These are phyloP conservation scores for Phaethornis superciliosus DNA, from an alignment of 2,113 vertebrate species.

Conservation along the genomic window DNA sequence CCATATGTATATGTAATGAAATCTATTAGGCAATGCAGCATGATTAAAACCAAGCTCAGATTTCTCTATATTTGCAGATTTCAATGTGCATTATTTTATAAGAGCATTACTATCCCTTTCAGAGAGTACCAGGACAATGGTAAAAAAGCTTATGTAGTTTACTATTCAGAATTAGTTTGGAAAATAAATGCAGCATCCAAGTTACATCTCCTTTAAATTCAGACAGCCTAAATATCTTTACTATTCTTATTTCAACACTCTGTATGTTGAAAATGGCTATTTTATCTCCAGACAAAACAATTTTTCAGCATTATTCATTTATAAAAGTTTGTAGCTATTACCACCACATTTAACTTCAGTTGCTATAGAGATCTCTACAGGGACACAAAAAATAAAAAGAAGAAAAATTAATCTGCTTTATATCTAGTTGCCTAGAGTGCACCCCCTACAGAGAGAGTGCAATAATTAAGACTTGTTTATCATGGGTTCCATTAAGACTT, in stretches of 20 bases:
- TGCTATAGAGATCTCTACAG: constrained; percentile 71
- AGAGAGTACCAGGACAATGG: neutral
- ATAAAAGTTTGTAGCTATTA: constrained; percentile 35
- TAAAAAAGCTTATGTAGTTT: neutral
- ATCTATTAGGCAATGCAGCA: neutral
- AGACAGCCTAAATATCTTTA: neutral
- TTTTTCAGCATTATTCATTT: constrained; percentile 34
- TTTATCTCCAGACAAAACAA: neutral
- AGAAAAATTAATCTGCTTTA: constrained; percentile 68
- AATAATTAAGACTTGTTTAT: constrained; percentile 75
- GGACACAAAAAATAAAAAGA: constrained; percentile 41
- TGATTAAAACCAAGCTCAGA: neutral
- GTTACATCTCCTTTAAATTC: neutral
- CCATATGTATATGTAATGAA: neutral
- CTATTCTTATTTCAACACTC: neutral
- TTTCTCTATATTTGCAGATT: neutral
- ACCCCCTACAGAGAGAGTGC: constrained; percentile 50
- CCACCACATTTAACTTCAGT: constrained; percentile 46
- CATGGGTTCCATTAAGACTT: constrained; percentile 50
- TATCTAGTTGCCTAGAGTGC: constrained; percentile 60
- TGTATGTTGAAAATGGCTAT: neutral
- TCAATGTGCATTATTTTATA: neutral
- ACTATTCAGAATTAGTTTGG: neutral
- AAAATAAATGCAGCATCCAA: neutral
- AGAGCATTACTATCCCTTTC: neutral